A percentile compares a stretch with the other conserved stretches of the same genome.
phyloP scores from a whole-genome alignment of 2,113 vertebrate genomes.

The Odocoileus virginianus region DNA sequence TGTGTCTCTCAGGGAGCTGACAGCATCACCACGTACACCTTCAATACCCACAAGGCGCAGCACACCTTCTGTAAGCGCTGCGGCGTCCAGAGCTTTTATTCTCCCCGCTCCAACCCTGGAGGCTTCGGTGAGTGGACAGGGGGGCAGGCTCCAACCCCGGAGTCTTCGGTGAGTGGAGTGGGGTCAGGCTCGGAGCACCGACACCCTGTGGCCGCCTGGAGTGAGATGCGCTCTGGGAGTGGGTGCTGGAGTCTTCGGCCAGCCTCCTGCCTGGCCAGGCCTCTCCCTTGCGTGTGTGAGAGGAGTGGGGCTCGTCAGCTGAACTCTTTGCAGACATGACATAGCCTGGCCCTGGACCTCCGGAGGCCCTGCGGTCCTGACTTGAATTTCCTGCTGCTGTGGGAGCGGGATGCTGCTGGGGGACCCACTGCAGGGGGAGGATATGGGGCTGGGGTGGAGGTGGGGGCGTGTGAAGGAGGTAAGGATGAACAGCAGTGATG shows the following conservation, averaged over 20 bases:
- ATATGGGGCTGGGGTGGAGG: neutral
- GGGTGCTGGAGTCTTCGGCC: accelerated
- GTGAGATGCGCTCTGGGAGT: neutral
- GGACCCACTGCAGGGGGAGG: neutral
- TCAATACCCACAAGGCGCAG: conserved; percentile 91
- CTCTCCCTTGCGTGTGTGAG: neutral
- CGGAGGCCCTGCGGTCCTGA: neutral
- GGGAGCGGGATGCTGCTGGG: neutral
- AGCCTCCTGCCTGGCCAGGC: neutral
- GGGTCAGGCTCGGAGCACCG: neutral
- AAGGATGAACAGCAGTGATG: neutral
- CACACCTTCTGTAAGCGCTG: conserved; percentile 97
- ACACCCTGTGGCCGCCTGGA: accelerated
- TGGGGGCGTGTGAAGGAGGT: neutral
- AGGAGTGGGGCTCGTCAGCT: neutral
- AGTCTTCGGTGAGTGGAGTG: conserved; percentile 86
- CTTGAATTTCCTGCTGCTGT: neutral
- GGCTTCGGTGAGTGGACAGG: conserved; percentile 87
- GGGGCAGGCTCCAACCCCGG: conserved; percentile 88
- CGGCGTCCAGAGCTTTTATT: conserved; percentile 97
- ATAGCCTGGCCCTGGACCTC: neutral
- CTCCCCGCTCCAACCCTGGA: conserved; percentile 93
- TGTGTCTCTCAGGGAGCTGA: conserved; percentile 85
- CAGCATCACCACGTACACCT: conserved; percentile 92
- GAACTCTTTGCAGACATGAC: neutral